These are phyloP conservation scores for Drosophila albomicans DNA, from an alignment of 1,140 invertebrate genomes.

Conservation along the genomic window DNA sequence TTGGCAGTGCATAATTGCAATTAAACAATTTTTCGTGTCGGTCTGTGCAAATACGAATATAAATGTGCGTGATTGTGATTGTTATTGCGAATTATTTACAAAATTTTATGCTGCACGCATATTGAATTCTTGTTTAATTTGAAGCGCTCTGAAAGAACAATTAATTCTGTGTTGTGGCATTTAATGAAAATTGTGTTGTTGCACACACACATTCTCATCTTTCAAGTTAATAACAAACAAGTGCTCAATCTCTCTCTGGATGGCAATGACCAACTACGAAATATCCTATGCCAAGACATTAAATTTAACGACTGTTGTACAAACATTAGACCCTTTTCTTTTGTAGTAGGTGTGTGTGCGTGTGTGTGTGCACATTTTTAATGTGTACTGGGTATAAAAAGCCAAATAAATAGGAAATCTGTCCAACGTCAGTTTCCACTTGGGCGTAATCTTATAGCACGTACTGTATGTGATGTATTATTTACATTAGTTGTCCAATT, in stretches of 20 bases:
- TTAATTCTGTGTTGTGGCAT: conserved; percentile 13
- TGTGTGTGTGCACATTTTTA: neutral
- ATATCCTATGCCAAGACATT: neutral
- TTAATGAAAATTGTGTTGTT: neutral
- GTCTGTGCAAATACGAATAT: neutral
- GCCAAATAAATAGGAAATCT: conserved; percentile 45
- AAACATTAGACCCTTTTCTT: neutral
- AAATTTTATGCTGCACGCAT: conserved; percentile 16
- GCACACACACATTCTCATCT: neutral
- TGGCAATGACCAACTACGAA: neutral
- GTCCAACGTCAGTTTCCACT: conserved; percentile 6
- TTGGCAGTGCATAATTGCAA: conserved; percentile 1
- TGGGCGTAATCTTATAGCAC: conserved; percentile 28
- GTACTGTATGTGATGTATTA: conserved; percentile 51
- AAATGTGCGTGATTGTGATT: conserved; percentile 2
- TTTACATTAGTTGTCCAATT: conserved; percentile 56
- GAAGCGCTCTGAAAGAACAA: neutral
- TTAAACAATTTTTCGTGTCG: neutral
- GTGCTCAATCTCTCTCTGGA: neutral
- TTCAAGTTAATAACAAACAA: neutral
- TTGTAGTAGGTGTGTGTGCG: too few species aligned
- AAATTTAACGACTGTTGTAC: neutral
- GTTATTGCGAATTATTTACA: conserved; percentile 15
- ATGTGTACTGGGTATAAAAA: conserved; percentile 35
- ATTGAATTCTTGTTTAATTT: conserved; percentile 15